These are phyloP conservation scores for Trochalopteron elliotii DNA, from an alignment of 2,113 vertebrate species.

Conservation along the genomic window DNA sequence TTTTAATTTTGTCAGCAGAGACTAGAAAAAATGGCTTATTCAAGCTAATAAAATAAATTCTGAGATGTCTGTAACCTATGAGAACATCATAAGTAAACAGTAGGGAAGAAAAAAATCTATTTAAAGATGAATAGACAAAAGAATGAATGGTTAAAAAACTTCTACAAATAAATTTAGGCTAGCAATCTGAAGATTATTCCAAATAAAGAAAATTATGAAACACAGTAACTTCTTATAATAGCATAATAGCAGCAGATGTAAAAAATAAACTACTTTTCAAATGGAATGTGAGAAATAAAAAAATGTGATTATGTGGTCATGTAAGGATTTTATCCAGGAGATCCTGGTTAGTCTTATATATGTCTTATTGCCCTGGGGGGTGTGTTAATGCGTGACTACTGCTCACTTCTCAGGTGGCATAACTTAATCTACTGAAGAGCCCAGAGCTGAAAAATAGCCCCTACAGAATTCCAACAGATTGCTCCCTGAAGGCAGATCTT, in stretches of 20 bases:
- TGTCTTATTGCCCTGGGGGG: neutral
- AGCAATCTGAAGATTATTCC: neutral
- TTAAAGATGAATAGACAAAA: neutral
- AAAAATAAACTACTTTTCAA: neutral
- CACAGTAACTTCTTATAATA: neutral
- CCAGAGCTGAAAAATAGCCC: neutral
- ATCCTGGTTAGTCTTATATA: neutral
- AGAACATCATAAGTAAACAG: neutral
- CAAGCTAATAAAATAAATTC: neutral
- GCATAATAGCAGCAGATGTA: neutral
- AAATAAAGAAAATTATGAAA: neutral
- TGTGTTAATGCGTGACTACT: neutral
- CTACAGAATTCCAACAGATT: neutral
- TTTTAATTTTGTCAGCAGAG: neutral
- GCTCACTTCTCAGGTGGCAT: neutral
- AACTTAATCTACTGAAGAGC: neutral
- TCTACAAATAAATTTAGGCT: neutral
- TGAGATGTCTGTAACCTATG: neutral
- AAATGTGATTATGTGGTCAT: neutral
- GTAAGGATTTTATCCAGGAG: neutral
- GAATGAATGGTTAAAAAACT: neutral
- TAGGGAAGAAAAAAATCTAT: neutral
- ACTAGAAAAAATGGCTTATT: neutral
- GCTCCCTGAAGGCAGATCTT: neutral
- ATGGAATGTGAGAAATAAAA: neutral